A percentile compares a stretch with the other conserved stretches of the same genome.
Evolutionary conservation across 1,140 invertebrate species (phyloP).

Genomic region (Zaprionus camerounensis): DNA sequence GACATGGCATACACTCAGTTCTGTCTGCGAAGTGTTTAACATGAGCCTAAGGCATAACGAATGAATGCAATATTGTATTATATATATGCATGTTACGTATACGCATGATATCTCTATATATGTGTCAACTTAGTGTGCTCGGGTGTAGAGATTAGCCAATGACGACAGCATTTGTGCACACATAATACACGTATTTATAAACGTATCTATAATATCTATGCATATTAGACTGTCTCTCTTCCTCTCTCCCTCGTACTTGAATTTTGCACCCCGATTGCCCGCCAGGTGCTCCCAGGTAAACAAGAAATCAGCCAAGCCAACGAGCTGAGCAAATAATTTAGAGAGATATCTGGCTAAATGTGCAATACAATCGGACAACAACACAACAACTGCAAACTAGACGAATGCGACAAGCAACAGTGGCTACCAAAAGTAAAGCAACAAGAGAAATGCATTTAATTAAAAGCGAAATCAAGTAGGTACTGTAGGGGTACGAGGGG

Average conservation of each 20-base stretch:
- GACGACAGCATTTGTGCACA: neutral
- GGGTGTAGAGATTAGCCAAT: neutral
- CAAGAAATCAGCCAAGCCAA: constrained; percentile 44
- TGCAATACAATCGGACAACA: constrained; percentile 2
- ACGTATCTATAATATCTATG: neutral
- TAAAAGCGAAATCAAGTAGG: neutral
- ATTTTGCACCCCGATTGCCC: neutral
- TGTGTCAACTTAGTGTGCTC: neutral
- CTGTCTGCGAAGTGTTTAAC: neutral
- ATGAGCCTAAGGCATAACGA: neutral
- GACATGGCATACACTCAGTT: neutral
- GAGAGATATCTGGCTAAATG: constrained; percentile 24
- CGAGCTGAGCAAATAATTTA: constrained; percentile 23
- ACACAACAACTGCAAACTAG: constrained; percentile 13
- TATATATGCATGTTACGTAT: neutral
- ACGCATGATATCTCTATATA: neutral
- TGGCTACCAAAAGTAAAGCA: constrained; percentile 15
- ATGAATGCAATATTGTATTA: neutral
- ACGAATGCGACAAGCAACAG: constrained; percentile 17
- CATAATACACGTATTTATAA: neutral
- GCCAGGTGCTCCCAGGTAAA: constrained; percentile 49
- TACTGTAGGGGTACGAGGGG: too few species aligned
- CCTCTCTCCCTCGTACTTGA: neutral
- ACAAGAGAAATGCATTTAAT: constrained; percentile 44
- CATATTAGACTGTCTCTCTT: neutral